Conservation (phyloP, 2,888 invertebrate genomes). For the Ochropleura plecta region DNA sequence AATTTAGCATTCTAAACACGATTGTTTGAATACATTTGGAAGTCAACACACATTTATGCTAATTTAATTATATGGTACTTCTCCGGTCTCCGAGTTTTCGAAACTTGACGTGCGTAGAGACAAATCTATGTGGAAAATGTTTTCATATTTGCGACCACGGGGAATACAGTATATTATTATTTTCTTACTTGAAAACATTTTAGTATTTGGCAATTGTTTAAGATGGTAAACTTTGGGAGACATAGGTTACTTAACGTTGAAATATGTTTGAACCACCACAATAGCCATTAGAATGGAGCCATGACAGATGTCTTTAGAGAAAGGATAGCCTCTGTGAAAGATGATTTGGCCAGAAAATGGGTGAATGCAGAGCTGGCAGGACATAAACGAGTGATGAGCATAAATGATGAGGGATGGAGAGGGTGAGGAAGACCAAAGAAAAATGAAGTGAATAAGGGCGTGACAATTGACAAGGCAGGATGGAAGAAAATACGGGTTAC, state of each 20-base stretch:
- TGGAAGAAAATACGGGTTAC: too few species aligned
- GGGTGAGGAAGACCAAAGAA: too few species aligned
- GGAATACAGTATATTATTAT: background rate
- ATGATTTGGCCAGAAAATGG: background rate
- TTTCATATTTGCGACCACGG: background rate
- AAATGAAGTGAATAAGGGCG: too few species aligned
- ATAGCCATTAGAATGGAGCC: background rate
- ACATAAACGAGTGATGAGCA: too few species aligned
- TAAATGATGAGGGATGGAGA: too few species aligned
- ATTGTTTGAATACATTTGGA: conserved; percentile 36
- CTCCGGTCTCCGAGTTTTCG: background rate
- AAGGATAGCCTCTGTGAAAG: background rate
- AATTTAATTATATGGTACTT: conserved; percentile 49
- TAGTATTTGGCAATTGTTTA: background rate
- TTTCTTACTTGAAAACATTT: background rate
- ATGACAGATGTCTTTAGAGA: background rate
- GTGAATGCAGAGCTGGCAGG: background rate
- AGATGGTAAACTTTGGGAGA: background rate
- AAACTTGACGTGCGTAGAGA: conserved; percentile 22
- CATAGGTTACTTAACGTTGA: background rate
- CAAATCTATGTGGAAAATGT: background rate
- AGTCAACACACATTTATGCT: conserved; percentile 37
- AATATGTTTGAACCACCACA: background rate
- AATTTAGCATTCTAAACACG: conserved; percentile 22
- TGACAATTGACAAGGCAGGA: too few species aligned